Evolutionary conservation across 2,113 vertebrate species (phyloP).

Genomic region (Vulpes ferrilata): DNA sequence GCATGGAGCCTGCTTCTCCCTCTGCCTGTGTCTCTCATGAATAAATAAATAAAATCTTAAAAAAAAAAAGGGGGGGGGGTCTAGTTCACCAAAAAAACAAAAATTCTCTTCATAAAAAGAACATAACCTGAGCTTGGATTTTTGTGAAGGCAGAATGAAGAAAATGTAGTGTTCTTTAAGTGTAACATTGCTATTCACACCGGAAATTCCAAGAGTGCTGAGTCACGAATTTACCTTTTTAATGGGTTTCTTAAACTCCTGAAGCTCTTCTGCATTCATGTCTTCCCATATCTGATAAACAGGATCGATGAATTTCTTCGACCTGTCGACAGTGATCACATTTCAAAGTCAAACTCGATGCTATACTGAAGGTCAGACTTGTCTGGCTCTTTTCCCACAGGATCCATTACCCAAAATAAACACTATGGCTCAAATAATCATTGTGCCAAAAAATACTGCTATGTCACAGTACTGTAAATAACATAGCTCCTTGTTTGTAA

Average conservation of each 20-base stretch:
- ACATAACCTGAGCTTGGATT: neutral
- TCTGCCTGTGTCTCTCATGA: too few relatives aligned
- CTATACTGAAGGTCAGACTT: neutral
- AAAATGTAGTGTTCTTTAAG: neutral
- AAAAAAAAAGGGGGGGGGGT: too few relatives aligned
- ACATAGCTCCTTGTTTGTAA: neutral
- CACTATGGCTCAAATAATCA: neutral
- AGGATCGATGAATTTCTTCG: conserved; percentile 92
- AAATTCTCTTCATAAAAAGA: neutral
- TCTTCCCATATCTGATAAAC: conserved; percentile 97
- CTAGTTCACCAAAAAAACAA: neutral
- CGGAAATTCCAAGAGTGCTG: neutral
- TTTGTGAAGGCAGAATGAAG: neutral
- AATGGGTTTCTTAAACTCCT: conserved; percentile 82
- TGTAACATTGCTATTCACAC: neutral
- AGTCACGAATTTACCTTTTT: conserved; percentile 86
- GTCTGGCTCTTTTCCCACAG: neutral
- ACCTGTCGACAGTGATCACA: conserved; percentile 87
- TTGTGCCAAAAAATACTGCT: neutral
- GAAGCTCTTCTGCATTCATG: conserved; percentile 88
- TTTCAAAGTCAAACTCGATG: conserved; percentile 14
- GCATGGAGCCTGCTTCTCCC: too few relatives aligned
- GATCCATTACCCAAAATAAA: neutral
- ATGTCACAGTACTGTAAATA: neutral
- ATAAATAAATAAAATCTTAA: too few relatives aligned